These are phyloP conservation scores for Gnathonemus longibarbis DNA, from an alignment of 2,113 vertebrate genomes.

Conservation along the genomic window DNA sequence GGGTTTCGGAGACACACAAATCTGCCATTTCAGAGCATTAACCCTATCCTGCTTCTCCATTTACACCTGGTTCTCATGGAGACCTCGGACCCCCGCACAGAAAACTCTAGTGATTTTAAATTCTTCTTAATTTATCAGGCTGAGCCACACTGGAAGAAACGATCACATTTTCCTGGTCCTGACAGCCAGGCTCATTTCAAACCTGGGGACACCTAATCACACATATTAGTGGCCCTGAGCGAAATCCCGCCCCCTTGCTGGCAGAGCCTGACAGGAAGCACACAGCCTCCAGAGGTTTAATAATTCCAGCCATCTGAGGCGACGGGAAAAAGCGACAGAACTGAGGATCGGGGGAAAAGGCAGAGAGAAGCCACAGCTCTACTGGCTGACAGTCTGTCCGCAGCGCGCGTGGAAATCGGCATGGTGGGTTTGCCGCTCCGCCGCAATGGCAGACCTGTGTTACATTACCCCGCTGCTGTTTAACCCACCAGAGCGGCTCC, in stretches of 20 bases:
- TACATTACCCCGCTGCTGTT: background rate
- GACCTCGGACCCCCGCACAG: background rate
- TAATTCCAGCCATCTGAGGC: background rate
- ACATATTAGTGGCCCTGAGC: background rate
- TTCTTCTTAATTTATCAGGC: background rate
- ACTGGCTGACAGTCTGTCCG: background rate
- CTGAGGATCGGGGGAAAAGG: background rate
- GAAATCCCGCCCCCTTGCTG: background rate
- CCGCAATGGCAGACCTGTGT: background rate
- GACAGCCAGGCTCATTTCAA: background rate
- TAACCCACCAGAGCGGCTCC: constrained; percentile 13
- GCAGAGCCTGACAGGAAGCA: background rate
- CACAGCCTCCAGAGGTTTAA: background rate
- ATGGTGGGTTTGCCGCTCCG: background rate
- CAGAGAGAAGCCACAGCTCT: background rate
- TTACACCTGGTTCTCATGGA: background rate
- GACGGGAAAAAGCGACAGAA: background rate
- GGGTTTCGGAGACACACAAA: background rate
- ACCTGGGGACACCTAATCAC: background rate
- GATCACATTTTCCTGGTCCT: background rate
- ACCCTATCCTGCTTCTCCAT: background rate
- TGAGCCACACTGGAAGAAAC: background rate
- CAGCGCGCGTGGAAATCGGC: background rate
- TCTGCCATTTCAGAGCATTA: background rate
- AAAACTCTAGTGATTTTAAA: background rate